phyloP scores from a whole-genome alignment of 2,888 invertebrate genomes.

The Synanthedon myopaeformis region DNA sequence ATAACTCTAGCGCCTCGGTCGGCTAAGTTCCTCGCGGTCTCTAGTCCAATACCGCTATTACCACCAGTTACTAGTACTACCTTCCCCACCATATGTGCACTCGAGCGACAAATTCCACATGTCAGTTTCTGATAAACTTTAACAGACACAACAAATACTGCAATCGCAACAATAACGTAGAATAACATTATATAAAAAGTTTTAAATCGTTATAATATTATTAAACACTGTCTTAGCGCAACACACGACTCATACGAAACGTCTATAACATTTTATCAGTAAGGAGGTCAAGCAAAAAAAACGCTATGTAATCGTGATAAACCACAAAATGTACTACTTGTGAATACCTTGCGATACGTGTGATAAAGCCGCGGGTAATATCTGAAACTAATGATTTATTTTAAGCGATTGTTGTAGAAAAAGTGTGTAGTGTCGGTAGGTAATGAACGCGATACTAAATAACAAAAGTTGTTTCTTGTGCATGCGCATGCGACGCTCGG shows the following conservation, averaged over 20 bases:
- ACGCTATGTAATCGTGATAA: constrained; percentile 9
- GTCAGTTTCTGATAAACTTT: constrained; percentile 56
- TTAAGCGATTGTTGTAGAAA: background rate
- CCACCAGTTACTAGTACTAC: constrained; percentile 58
- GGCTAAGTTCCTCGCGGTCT: constrained; percentile 64
- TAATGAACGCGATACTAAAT: background rate
- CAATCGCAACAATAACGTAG: constrained; percentile 15
- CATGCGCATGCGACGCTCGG: background rate
- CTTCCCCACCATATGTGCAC: constrained; percentile 59
- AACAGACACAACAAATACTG: constrained; percentile 24
- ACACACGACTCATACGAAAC: constrained; percentile 4
- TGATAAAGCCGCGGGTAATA: background rate
- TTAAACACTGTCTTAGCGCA: constrained; percentile 3
- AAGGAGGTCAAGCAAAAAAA: constrained; percentile 13
- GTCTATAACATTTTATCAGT: constrained; percentile 1
- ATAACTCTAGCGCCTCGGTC: constrained; percentile 62
- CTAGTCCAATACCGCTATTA: constrained; percentile 64
- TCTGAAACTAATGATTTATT: background rate
- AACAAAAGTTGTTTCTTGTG: background rate
- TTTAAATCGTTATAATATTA: background rate
- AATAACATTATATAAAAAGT: constrained; percentile 5
- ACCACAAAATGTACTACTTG: constrained; percentile 11
- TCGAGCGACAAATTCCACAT: constrained; percentile 47
- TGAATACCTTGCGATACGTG: background rate
- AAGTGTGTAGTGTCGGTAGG: background rate